Evolutionary conservation across 2,888 invertebrate species (phyloP), one percentile per base, ranked within the genome.

Genomic region (Gari tellinella): DNA sequence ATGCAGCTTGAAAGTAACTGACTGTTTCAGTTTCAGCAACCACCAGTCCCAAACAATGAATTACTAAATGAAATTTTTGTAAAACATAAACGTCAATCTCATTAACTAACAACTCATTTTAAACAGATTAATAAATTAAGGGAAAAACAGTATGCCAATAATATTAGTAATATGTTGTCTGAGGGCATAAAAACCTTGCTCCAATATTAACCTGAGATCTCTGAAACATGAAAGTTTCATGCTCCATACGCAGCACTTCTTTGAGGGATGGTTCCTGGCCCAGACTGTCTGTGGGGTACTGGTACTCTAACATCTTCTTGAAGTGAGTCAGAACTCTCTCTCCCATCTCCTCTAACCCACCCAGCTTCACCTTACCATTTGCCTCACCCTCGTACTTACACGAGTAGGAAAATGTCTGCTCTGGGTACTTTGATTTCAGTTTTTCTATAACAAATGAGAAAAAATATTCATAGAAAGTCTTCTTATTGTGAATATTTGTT

Each of bases 181-280:
- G 19, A 14, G 14, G 45, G 14, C 10, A 21, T 48, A 15, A 48
- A 40, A 31, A 31, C 4, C 10, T 10, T 31, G 10, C n/a, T 8
- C 43, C 4, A 43, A 5, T 43, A 10, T 53, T 31, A 61, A 85
- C 84, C 80, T 79, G 72, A 25, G 83, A 82, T 25, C 84, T 51
- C 60, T 82, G 83, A 19, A 72, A 26, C 77, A 85, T 80, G 68
- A 85, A 85, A n/a, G 77, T 80, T 49, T 82, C 79, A 41, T 85
- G 84, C 31, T 83, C 75, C 15, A 65, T 49, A 12, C 43, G 38
- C 15, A 74, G 62, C 12, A 69, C 61, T 26, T 84, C 84, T 25
- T 48, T 63, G 31, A 62, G 46, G 5, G 62, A 60, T 46, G 79
- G 68, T 21, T 73, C 68, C 40, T 67, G 49, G 12, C 75, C 76